Evolutionary conservation across 2,888 invertebrate species (phyloP), one percentile per base, ranked within the genome.

Genomic region (Sthenelais limicola): DNA sequence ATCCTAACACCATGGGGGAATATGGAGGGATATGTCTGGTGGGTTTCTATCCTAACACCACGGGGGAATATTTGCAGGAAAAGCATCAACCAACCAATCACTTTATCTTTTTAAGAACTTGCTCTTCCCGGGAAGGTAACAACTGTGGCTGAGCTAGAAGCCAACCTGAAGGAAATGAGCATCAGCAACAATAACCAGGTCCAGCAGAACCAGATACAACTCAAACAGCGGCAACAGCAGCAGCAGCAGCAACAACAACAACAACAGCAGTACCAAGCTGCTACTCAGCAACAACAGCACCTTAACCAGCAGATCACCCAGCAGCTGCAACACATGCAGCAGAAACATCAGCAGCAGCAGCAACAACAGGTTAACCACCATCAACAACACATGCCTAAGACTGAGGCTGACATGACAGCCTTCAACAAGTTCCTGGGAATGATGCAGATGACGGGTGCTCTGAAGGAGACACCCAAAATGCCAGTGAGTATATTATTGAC

Each of bases 361-460:
- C 69, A 73, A 66, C 71, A 70, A 26, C 49, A 52, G 68, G 43
- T 33, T 15, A 32, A 43, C 3, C 68, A 68, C 9, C 49, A 18
- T 12, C 24, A 24, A 3, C 21, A n/a, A 28, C 33, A 47, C 15
- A 30, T 28, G 54, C 38, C n/a, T 35, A 48, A 33, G 26, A 51
- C 43, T 1, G 58, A 58, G 33, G 49, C 56, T 12, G 86, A 86
- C 75, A 80, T 86, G 77, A 79, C 84, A 26, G 87, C 87, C 3
- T 87, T 86, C 77, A 85, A 86, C 78, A 86, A 85, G 72, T 80
- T 87, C 56, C 80, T 87, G 4, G 83, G 82, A n/a, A 66, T 78
- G 76, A 84, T 86, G 82, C 82, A 83, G 66, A 83, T 82, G 49
- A 82, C 82, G 7, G 82, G 83, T 30, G 82, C 82, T 5, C 80